Base-by-base conservation (phyloP, 2,797 vertebrate genomes). In the Sandelia bainsii region DNA sequence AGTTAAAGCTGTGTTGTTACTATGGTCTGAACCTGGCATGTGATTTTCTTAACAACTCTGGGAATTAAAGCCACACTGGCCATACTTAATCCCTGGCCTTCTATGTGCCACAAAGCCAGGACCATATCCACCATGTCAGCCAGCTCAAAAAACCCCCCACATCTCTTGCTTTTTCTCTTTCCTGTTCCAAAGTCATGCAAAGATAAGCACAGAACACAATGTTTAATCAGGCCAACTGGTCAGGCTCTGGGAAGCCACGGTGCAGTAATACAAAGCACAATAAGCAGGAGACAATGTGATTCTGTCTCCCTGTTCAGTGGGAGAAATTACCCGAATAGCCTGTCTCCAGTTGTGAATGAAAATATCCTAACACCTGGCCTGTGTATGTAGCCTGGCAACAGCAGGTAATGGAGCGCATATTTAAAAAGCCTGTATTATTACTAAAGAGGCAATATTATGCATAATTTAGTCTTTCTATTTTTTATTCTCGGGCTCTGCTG, bases 41-140 rank as follows among this genome's bases (percentile, higher is more conserved):
- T 85, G 82, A 79, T 65, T 89, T 84, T 80, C 87, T 87, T 71
- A 90, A 87, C 85, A 83, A 79, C 86, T 79, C 68, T 62, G 73
- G 70, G 77, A 87, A 84, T 70, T 72, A 49, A 82, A 89, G 78
- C 74, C 78, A 62, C 61, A 23, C 53, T 64, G 59, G 48, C 52
- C 69, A 46, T 77, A 34, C 44, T 79, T 79, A 73, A 80, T 83
- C 74, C 62, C 65, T 9, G 39, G 48, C 61, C 54, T 79, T 69
- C 77, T 74, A 62, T 66, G 53, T 63, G 65, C 8, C 22, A 57
- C 69, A 56, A 34, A 59, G 68, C 79, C 77, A 72, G 57, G 85
- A 70, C 60, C 63, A 65, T 49, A 68, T 75, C 75, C 80, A 51
- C 66, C 67, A 76, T 76, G 68, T 78, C 56, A 51, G 67, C 69